Base-by-base conservation (phyloP, 2,797 vertebrate species). In the Mus spretus region DNA sequence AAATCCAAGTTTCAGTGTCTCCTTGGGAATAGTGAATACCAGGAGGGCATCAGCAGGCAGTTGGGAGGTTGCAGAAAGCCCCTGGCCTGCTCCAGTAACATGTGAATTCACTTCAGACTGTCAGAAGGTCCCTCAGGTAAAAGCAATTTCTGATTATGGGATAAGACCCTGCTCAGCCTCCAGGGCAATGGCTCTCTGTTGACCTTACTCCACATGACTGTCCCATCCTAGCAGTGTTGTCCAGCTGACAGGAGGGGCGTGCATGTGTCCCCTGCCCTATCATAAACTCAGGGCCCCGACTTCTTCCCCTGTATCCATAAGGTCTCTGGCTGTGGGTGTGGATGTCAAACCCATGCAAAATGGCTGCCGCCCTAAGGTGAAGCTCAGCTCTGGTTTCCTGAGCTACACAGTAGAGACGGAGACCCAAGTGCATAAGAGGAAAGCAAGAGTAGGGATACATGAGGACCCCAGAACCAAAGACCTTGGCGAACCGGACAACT, bases 371-470 rank as follows among this genome's bases (percentile, higher is more conserved):
- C 22, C 70, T 53, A 3, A 20, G 26, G 13, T 22, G 57, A 53
- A 40, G 6, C n/a, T 31, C 37, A 44, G 37, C 63, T 37, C 87
- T 26, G 14, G 55, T 12, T 13, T 24, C 40, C 7, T 26, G 37
- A 53, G 65, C 11, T 2, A 8, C 17, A 1, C 0, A 0, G 40
- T 0, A 3, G 72, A 47, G 5, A 22, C 0, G 22, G 2, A 57
- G 11, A 6, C 13, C 0, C 3, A 55, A 3, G 44, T 0, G 6
- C 1, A 0, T 0, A 10, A 26, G 28, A 2, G 4, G 47, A 9
- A 17, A 6, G 11, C 24, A 14, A 0, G 26, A 17, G 28, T 28
- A 0, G 19, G 7, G 1, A 24, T 12, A 74, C 9, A 3, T 28
- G 14, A n/a, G 12, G 12, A 15, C 28, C 47, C 44, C 1, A 1